Evolutionary conservation across 2,888 invertebrate species (phyloP), one percentile per base, ranked within the genome.

Genomic region (Clostera curtula): DNA sequence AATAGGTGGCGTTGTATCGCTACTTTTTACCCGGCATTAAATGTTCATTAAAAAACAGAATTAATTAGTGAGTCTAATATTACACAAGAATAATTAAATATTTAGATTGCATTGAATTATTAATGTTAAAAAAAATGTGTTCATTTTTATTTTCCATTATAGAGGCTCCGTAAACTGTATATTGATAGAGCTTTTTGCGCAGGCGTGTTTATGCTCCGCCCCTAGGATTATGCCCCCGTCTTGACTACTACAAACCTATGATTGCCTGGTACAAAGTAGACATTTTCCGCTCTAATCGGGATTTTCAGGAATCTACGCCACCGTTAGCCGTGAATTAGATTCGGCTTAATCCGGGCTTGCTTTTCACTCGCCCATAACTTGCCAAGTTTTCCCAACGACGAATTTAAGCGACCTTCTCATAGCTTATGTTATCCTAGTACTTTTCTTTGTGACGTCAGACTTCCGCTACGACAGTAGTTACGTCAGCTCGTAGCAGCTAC

Each of bases 241-340:
- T 54, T n/a, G n/a, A n/a, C n/a, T n/a, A n/a, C 36, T 39, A 10
- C 16, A 13, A 14, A 15, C 19, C 41, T 49, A 57, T 83, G 63
- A 12, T 29, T 20, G 36, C 80, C 77, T 79, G 58, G 79, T 83
- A 76, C 39, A 43, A 46, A 71, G 76, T 75, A 76, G 79, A 77
- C 64, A 79, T 83, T 83, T 82, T 83, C 80, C 80, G 80, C 80
- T 83, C 79, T 83, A 82, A 83, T 83, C 82, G 76, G 77, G 77
- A 72, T 80, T 79, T 77, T 54, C 77, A 68, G 69, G 64, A 66
- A 67, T 62, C 70, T 70, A 67, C 66, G 49, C 58, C 51, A 43
- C 10, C 39, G 41, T 50, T 61, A 64, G 63, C 54, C 53, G 53
- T 45, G 64, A 66, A 66, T 76, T 75, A 73, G 74, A 71, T 69